Conservation (phyloP, 2,797 vertebrate species). For the Podarcis lilfordi region DNA sequence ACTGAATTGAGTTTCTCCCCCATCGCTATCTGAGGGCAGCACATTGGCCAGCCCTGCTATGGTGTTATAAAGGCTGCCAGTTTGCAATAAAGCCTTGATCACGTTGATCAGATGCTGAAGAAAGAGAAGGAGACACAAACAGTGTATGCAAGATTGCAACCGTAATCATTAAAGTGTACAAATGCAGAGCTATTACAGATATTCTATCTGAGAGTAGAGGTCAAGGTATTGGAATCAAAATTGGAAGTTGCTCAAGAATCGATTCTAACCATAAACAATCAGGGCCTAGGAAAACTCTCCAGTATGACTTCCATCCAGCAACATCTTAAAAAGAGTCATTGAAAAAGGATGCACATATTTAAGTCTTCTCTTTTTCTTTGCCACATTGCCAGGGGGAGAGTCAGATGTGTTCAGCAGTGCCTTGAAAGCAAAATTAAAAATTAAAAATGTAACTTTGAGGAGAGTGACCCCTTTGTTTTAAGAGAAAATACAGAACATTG, state of each 20-base stretch:
- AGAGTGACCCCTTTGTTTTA: background rate
- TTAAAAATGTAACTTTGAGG: background rate
- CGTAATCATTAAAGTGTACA: background rate
- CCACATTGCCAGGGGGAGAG: background rate
- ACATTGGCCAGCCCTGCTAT: no score
- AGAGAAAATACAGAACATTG: no score
- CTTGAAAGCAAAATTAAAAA: background rate
- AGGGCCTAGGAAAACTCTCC: background rate
- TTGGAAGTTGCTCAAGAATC: conserved; percentile 4
- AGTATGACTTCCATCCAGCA: conserved; percentile 11
- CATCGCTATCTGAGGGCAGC: background rate
- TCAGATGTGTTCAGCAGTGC: background rate
- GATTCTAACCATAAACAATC: conserved; percentile 37
- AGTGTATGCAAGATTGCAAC: background rate
- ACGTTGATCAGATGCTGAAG: background rate
- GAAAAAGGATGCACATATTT: no score
- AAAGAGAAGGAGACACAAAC: background rate
- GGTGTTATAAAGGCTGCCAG: background rate
- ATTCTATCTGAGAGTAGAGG: background rate
- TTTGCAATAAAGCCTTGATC: background rate
- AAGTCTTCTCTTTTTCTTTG: background rate
- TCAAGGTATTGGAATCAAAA: conserved; percentile 43
- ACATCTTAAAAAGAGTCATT: background rate
- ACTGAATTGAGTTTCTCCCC: background rate
- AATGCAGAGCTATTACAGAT: conserved; percentile 30